A percentile compares a stretch with the other conserved stretches of the same genome.
phyloP scores from a whole-genome alignment of 1,140 invertebrate genomes.

The Drosophila sturtevanti region DNA sequence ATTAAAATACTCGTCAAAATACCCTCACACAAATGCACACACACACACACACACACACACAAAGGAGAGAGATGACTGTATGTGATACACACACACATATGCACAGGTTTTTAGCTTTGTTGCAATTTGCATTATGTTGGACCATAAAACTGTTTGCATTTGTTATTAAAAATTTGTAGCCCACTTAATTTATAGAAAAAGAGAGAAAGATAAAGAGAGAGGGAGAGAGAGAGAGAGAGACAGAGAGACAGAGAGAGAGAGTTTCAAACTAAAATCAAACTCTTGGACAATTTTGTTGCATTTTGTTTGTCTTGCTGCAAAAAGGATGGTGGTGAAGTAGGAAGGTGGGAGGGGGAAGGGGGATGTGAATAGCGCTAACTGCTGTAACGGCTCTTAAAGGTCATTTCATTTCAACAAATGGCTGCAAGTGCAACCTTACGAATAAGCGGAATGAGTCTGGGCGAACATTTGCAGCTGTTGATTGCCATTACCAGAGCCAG shows the following conservation, averaged over 20 bases:
- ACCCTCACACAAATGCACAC: no score
- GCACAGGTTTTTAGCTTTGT: slow-evolving; percentile 1
- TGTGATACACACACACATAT: not conserved
- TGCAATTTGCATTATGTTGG: slow-evolving; percentile 10
- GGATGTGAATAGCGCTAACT: no score
- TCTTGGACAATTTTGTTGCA: not conserved
- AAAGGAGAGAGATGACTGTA: not conserved
- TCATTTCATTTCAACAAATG: not conserved
- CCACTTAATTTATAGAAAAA: slow-evolving; percentile 1
- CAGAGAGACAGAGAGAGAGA: not conserved
- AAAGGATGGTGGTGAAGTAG: no score
- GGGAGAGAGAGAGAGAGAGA: not conserved
- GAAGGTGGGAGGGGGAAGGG: no score
- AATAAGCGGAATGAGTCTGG: not conserved
- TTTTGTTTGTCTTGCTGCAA: not conserved
- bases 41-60: not conserved
- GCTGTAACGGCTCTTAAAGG: not conserved
- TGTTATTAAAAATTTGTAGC: slow-evolving; percentile 16
- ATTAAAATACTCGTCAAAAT: slow-evolving; percentile 10
- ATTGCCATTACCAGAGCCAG: slow-evolving; percentile 9
- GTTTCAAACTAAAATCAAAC: not conserved
- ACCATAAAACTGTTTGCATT: slow-evolving; percentile 10
- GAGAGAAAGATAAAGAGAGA: no score
- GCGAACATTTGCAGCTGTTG: slow-evolving; percentile 15
- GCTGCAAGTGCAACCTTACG: slow-evolving; percentile 2